phyloP scores from a whole-genome alignment of 2,113 vertebrate species.

The Suricata suricatta region DNA sequence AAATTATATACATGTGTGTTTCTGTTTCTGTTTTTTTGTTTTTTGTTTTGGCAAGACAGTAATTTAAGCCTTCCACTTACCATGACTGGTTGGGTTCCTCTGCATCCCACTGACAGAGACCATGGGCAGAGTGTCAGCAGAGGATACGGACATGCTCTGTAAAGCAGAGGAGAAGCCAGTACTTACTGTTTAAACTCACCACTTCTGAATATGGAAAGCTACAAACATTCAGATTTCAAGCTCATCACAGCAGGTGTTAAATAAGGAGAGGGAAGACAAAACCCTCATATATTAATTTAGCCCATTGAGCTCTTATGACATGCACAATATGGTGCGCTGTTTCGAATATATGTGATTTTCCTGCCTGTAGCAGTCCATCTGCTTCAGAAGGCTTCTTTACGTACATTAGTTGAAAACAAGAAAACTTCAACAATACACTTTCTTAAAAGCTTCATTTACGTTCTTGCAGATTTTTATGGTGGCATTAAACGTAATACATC shows the following conservation, averaged over 20 bases:
- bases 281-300: not conserved
- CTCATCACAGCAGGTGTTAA: not conserved
- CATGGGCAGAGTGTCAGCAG: not conserved
- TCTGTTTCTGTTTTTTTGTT: too few relatives aligned
- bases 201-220: conserved; percentile 11
- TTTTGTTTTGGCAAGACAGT: not conserved
- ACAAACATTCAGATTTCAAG: conserved; percentile 26
- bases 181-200: not conserved
- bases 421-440: conserved; percentile 18
- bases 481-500: not conserved
- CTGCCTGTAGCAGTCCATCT: conserved; percentile 13
- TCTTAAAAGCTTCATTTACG: conserved; percentile 34
- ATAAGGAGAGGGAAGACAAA: not conserved
- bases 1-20: too few relatives aligned
- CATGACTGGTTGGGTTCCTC: not conserved
- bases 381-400: conserved; percentile 27
- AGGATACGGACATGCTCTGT: not conserved
- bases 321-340: not conserved
- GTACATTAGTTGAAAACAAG: not conserved
- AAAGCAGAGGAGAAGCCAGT: not conserved
- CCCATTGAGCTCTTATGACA: not conserved
- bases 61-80: not conserved
- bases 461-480: conserved; percentile 28
- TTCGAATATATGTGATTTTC: conserved; percentile 41
- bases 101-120: not conserved